These are phyloP conservation scores for Neoarius graeffei DNA, from an alignment of 2,113 vertebrate species.

Conservation along the genomic window DNA sequence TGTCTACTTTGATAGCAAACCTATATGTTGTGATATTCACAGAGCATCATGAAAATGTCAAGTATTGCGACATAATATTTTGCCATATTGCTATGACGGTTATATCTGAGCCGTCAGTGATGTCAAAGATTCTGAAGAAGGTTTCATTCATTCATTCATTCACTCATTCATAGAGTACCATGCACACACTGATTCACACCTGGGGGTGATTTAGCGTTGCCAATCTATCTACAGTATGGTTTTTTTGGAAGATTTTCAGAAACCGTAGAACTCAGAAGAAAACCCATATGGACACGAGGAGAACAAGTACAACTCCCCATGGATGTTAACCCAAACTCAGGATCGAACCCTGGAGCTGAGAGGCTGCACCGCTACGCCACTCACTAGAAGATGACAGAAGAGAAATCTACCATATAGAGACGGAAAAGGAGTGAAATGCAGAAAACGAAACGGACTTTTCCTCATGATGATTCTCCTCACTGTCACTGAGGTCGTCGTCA, in stretches of 20 bases:
- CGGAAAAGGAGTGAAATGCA: neutral
- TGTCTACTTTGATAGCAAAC: neutral
- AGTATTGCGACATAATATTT: neutral
- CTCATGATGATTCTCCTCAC: constrained; percentile 85
- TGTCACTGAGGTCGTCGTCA: constrained; percentile 93
- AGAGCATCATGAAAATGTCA: neutral
- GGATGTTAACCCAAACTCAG: neutral
- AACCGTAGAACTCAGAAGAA: neutral
- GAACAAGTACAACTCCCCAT: neutral
- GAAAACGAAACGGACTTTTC: constrained; percentile 80
- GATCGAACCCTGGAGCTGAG: neutral
- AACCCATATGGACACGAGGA: neutral
- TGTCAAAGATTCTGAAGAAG: neutral
- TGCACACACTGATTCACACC: neutral
- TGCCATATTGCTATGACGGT: neutral
- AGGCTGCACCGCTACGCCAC: neutral
- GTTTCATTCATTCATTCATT: neutral
- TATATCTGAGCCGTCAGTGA: neutral
- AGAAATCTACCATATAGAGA: neutral
- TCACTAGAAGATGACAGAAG: neutral
- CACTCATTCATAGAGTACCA: neutral
- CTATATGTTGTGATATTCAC: neutral
- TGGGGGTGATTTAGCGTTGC: neutral
- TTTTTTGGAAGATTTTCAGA: neutral
- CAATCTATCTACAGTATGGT: neutral